Evolutionary conservation across 2,113 vertebrate species (phyloP).

Genomic region (Etheostoma spectabile): DNA sequence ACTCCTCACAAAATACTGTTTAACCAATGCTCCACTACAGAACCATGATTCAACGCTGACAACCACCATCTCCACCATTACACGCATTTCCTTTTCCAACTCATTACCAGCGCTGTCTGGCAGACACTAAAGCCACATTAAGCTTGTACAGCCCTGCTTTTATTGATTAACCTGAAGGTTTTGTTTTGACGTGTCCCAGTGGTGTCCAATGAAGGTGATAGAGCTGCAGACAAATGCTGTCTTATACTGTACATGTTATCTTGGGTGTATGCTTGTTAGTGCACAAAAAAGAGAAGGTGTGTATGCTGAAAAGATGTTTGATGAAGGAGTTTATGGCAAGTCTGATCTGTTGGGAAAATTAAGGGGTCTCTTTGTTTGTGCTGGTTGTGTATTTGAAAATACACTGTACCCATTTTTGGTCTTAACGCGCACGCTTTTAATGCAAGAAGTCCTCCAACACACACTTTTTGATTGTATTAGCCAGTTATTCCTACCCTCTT

Average conservation of each 20-base stretch:
- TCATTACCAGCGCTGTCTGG: conserved; percentile 41
- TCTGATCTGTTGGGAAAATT: neutral
- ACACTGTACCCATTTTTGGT: neutral
- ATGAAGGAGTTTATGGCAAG: neutral
- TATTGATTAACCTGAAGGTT: conserved; percentile 37
- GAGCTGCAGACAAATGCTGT: conserved; percentile 5
- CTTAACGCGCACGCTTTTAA: neutral
- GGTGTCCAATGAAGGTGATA: conserved; percentile 15
- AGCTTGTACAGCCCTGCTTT: conserved; percentile 30
- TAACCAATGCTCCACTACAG: neutral
- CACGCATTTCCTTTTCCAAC: conserved; percentile 21
- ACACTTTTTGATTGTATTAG: too few species aligned
- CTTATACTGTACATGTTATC: neutral
- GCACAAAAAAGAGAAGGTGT: neutral
- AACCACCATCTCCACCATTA: conserved; percentile 3
- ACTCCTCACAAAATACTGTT: neutral
- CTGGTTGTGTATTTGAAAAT: neutral
- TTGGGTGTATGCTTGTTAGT: neutral
- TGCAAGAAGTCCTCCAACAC: too few species aligned
- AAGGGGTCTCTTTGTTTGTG: neutral
- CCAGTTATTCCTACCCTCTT: too few species aligned
- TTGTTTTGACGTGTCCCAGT: conserved; percentile 11
- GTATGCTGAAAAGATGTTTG: neutral
- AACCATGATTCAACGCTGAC: neutral
- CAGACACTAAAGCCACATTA: conserved; percentile 30